phyloP scores from a whole-genome alignment of 2,113 vertebrate species.

The Zosterops borbonicus region DNA sequence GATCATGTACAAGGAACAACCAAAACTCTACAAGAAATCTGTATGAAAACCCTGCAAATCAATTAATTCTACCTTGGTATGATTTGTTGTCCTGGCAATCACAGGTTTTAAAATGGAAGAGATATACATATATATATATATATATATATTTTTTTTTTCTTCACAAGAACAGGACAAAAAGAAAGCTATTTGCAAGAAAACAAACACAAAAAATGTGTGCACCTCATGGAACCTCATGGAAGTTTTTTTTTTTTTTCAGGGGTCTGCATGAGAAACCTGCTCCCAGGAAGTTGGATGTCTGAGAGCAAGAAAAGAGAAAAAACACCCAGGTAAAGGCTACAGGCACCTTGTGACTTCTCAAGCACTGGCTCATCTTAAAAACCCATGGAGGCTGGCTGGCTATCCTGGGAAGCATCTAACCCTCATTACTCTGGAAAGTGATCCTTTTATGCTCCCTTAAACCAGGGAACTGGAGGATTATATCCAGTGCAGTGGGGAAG shows the following conservation, averaged over 20 bases:
- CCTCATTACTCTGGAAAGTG: not conserved
- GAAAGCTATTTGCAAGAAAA: not conserved
- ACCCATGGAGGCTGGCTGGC: not conserved
- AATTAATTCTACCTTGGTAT: not conserved
- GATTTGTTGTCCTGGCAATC: not conserved
- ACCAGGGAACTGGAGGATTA: not conserved
- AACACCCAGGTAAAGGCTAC: not conserved
- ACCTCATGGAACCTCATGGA: not conserved
- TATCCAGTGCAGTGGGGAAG: not conserved
- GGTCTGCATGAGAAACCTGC: not conserved
- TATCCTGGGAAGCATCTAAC: slow-evolving; percentile 18
- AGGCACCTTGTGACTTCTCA: not conserved
- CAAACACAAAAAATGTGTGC: not conserved
- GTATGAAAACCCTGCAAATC: not conserved
- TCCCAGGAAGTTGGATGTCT: not conserved
- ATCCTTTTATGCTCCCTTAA: not conserved
- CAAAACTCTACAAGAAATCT: not conserved
- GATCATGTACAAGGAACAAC: not conserved
- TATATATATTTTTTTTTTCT: not conserved
- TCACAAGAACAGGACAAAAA: not conserved
- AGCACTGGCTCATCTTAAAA: not conserved
- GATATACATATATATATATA: too few species aligned
- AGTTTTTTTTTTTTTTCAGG: not conserved
- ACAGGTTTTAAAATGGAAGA: not conserved
- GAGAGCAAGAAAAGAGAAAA: not conserved